Evolutionary conservation across 2,888 invertebrate genomes (phyloP).

Genomic region (Agonopterix heracliana): DNA sequence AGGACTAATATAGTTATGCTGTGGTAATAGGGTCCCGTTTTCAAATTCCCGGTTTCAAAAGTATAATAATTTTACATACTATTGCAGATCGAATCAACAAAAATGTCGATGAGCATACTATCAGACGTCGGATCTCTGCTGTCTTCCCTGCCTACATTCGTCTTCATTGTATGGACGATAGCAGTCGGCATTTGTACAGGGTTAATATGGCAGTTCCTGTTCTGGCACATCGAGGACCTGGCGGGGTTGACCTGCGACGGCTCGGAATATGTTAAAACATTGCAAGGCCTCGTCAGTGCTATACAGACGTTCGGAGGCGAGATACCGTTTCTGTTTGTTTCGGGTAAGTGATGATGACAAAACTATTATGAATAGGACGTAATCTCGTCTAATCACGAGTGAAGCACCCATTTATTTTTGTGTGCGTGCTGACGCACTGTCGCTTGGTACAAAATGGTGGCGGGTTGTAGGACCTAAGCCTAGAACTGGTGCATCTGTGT

Average conservation of each 20-base stretch:
- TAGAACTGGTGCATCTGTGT: too few relatives aligned
- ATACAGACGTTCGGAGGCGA: constrained; percentile 91
- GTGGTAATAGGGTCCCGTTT: too few relatives aligned
- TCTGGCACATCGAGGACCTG: constrained; percentile 89
- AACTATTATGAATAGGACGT: neutral
- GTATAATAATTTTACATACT: too few relatives aligned
- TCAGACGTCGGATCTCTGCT: constrained; percentile 82
- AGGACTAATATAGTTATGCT: too few relatives aligned
- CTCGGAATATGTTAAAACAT: constrained; percentile 79
- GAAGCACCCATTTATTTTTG: too few relatives aligned
- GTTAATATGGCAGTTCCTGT: constrained; percentile 90
- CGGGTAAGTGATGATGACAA: constrained; percentile 62
- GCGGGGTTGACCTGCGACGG: constrained; percentile 63
- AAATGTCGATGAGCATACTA: constrained; percentile 80
- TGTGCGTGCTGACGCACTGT: too few relatives aligned
- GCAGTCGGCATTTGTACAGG: constrained; percentile 90
- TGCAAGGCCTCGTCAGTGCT: constrained; percentile 84
- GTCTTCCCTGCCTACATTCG: constrained; percentile 78
- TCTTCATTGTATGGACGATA: constrained; percentile 88
- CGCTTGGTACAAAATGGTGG: too few relatives aligned
- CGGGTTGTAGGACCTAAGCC: too few relatives aligned
- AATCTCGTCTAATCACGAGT: too few relatives aligned
- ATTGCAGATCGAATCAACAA: constrained; percentile 78
- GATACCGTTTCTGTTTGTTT: constrained; percentile 90
- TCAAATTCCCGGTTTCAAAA: too few relatives aligned